Percentiles rank a stretch among this genome's conserved stretches.
Evolutionary conservation across 92 coral and sea anemone species (phyloP).

Genomic region (Parazoanthus atlanticus): DNA sequence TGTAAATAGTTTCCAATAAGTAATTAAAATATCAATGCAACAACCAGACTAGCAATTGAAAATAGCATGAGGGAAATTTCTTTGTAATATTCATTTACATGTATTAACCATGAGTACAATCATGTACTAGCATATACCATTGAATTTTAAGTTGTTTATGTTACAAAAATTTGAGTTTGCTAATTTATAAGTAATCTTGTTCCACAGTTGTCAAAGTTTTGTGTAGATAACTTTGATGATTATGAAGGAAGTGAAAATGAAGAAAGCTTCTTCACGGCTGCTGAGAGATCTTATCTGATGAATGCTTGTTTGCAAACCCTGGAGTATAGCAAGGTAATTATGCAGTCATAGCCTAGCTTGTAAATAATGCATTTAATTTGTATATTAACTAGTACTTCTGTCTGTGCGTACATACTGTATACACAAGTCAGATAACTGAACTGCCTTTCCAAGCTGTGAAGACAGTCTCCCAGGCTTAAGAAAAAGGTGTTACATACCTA

Average conservation of each 20-base stretch:
- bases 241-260: slow-evolving; percentile 78
- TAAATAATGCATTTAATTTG: no score
- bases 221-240: slow-evolving; percentile 55
- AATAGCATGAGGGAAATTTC: neutral
- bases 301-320: slow-evolving; percentile 72
- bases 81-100: neutral
- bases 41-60: neutral
- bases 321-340: slow-evolving; percentile 63
- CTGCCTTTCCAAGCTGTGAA: no score
- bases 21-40: neutral
- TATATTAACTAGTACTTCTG: no score
- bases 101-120: no score
- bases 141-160: neutral
- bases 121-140: neutral
- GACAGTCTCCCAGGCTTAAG: no score
- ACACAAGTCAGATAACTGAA: no score
- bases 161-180: neutral
- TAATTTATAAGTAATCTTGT: neutral
- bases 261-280: slow-evolving; percentile 80
- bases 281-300: slow-evolving; percentile 84
- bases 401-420: no score
- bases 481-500: no score
- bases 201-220: slow-evolving; percentile 61
- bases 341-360: no score
- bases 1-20: no score